These are phyloP conservation scores for Aurelia coerulea DNA, from an alignment of 30 jellyfish, hydroid and myxozoan species.

Conservation along the genomic window DNA sequence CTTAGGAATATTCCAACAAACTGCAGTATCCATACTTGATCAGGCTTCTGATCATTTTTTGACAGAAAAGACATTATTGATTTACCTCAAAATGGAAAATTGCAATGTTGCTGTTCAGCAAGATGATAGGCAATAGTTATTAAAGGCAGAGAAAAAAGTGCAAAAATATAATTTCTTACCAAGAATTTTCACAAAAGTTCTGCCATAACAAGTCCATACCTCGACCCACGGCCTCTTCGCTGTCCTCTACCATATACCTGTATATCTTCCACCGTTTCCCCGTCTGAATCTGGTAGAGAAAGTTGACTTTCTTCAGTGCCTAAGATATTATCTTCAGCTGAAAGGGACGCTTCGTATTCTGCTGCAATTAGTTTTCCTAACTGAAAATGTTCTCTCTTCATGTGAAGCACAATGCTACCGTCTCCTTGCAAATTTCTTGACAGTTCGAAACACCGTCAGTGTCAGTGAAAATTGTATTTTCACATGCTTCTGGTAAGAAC, in stretches of 20 bases:
- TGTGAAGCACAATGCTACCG: not conserved
- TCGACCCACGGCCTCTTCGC: not conserved
- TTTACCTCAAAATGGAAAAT: no score
- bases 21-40: no score
- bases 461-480: no score
- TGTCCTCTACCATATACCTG: not conserved
- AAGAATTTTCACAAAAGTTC: not conserved
- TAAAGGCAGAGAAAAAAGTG: no score
- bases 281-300: not conserved
- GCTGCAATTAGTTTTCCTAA: not conserved
- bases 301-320: not conserved
- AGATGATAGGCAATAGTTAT: no score
- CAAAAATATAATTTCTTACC: not conserved
- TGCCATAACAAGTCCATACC: not conserved
- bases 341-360: not conserved
- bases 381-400: not conserved
- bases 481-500: no score
- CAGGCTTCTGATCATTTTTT: no score
- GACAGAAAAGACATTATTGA: no score
- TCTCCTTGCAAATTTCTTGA: not conserved
- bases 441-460: not conserved
- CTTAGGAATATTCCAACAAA: no score
- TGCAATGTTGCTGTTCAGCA: no score
- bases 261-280: not conserved
- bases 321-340: not conserved